Base-by-base conservation (phyloP, 2,888 invertebrate species). In the Lasioglossum zephyrum region DNA sequence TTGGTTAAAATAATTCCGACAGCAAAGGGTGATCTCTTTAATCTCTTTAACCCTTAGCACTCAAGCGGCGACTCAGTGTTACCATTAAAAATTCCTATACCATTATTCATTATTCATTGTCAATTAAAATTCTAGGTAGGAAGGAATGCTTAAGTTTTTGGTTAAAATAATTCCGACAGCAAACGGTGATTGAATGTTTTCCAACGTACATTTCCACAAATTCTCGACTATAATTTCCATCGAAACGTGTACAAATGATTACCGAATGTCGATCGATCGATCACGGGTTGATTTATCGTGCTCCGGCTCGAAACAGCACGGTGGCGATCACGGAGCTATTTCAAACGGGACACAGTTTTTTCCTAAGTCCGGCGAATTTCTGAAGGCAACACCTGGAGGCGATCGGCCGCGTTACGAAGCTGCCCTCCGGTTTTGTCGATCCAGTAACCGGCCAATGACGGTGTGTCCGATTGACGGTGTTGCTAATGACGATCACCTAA, bases 361-460 rank as follows among this genome's bases (percentile, higher is more conserved):
- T 22, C 53, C 31, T 22, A 69, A 36, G 41, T n/a, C 41, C 39
- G 13, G n/a, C 73, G 69, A 53, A 78, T 89, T 79, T 81, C 91
- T 77, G 80, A 39, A 70, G 86, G 88, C 88, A 26, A 86, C 47
- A 84, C 90, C 87, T 72, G 75, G 36, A 57, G 88, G 89, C 89
- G 44, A 86, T 44, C 53, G 36, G 79, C 88, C 88, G 73, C 70
- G 60, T 81, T 83, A 76, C 80, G 69, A 41, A 31, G 36, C 69
- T 81, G 86, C 83, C 87, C 84, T 77, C 81, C 79, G 80, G 75
- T 86, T 86, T 73, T 73, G 78, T 79, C 84, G 77, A 44, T 60
- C 63, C 79, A 60, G 77, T 78, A 79, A 47, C 73, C 41, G 36
- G 60, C 79, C 74, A 82, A 77, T 74, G 73, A 44, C n/a, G 57